These are phyloP conservation scores for Strigamia crassipes DNA, from an alignment of 2,888 invertebrate genomes.

Conservation along the genomic window DNA sequence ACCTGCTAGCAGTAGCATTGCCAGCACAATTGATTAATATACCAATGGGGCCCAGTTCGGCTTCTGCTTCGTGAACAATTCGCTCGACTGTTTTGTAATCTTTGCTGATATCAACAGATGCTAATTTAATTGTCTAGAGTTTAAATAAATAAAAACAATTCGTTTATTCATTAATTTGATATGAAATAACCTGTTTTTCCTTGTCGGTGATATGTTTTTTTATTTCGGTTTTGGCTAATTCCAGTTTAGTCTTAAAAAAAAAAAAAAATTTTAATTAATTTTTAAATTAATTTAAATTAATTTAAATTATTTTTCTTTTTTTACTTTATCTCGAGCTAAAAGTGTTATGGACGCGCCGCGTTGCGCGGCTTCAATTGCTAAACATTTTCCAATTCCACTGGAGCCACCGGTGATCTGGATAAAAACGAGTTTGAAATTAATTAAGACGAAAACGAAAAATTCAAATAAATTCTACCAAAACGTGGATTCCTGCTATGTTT, in stretches of 20 bases:
- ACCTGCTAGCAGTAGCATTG: slow-evolving; percentile 72
- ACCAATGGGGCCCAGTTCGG: slow-evolving; percentile 76
- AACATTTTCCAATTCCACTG: slow-evolving; percentile 88
- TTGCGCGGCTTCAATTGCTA: slow-evolving; percentile 76
- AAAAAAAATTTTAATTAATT: no score
- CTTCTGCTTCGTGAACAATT: slow-evolving; percentile 64
- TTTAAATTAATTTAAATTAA: no score
- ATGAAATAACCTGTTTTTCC: slow-evolving; percentile 53
- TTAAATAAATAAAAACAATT: no score
- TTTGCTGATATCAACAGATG: slow-evolving; percentile 57
- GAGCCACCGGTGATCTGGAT: slow-evolving; percentile 86
- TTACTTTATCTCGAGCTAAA: slow-evolving; percentile 77
- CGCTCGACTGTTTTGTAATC: slow-evolving; percentile 55
- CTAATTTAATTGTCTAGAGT: slow-evolving; percentile 55
- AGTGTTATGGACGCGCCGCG: slow-evolving; percentile 89
- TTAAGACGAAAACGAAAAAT: neutral
- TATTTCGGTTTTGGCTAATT: slow-evolving; percentile 68
- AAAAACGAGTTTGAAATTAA: slow-evolving; percentile 12
- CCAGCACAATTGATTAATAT: slow-evolving; percentile 96
- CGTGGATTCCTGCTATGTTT: neutral
- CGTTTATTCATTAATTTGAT: no score
- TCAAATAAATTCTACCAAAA: slow-evolving; percentile 17
- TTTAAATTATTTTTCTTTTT: slow-evolving; percentile 55
- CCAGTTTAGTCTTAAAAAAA: slow-evolving; percentile 60
- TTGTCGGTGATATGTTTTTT: slow-evolving; percentile 61